Evolutionary conservation across 2,888 invertebrate genomes (phyloP).

Genomic region (Furcula furcula): DNA sequence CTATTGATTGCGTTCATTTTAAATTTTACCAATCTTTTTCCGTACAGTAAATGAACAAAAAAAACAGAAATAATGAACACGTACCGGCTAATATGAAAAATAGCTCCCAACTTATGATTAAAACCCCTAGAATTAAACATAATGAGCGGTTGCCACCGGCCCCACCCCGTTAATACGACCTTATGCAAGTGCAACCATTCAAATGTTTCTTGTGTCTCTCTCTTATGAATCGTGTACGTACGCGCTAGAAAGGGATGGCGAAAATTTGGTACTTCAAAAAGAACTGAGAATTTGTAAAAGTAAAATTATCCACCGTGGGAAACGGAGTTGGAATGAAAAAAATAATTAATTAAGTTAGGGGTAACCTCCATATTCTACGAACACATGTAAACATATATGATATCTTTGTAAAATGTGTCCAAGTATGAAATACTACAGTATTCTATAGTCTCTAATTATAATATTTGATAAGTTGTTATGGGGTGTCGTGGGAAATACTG

Average conservation of each 20-base stretch:
- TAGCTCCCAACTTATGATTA: constrained; percentile 57
- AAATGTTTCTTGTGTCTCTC: constrained; percentile 50
- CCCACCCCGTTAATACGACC: constrained; percentile 66
- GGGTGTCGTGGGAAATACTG: too few relatives aligned
- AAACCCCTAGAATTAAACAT: constrained; percentile 62
- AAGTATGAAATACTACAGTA: too few relatives aligned
- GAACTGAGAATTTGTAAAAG: constrained; percentile 36
- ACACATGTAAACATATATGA: too few relatives aligned
- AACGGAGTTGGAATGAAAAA: constrained; percentile 25
- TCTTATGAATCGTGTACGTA: constrained; percentile 23
- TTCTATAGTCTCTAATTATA: too few relatives aligned
- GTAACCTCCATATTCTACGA: background rate
- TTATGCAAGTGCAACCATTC: constrained; percentile 54
- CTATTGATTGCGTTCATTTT: too few relatives aligned
- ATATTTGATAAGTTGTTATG: too few relatives aligned
- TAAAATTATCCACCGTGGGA: constrained; percentile 54
- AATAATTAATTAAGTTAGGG: constrained; percentile 29
- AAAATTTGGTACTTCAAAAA: constrained; percentile 26
- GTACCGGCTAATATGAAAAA: constrained; percentile 46
- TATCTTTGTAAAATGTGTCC: too few relatives aligned
- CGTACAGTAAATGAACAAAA: background rate
- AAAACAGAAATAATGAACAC: constrained; percentile 22
- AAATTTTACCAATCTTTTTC: too few relatives aligned
- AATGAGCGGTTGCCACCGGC: constrained; percentile 63
- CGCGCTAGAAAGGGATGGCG: constrained; percentile 38